These are phyloP conservation scores for Lordiphosa clarofinis DNA, from an alignment of 1,140 invertebrate genomes.

Conservation along the genomic window DNA sequence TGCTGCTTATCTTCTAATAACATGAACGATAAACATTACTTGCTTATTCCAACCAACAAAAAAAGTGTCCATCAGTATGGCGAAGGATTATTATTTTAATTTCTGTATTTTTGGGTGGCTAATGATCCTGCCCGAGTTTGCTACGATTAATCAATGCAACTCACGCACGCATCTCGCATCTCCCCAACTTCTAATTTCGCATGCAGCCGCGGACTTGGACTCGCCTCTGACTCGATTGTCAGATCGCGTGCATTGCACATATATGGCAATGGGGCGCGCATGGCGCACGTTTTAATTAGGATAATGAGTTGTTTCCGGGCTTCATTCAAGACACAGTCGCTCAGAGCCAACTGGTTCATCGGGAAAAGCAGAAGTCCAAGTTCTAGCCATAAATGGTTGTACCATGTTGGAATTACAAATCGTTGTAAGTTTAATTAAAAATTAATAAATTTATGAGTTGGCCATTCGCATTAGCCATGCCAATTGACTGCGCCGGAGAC, in stretches of 20 bases:
- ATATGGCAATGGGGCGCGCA: conserved; percentile 71
- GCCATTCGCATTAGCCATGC: conserved; percentile 73
- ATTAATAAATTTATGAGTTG: conserved; percentile 77
- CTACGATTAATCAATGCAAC: too few species aligned
- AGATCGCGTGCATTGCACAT: conserved; percentile 76
- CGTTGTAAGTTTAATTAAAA: conserved; percentile 76
- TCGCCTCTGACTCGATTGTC: conserved; percentile 59
- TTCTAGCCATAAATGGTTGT: conserved; percentile 55
- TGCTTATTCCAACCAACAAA: too few species aligned
- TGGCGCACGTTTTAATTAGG: conserved; percentile 79
- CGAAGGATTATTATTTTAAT: too few species aligned
- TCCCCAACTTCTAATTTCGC: conserved; percentile 67
- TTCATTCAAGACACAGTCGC: conserved; percentile 27
- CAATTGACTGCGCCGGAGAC: conserved; percentile 62
- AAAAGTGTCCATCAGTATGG: too few species aligned
- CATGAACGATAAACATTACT: too few species aligned
- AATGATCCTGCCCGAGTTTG: too few species aligned
- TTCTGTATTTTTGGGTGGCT: too few species aligned
- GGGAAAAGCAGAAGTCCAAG: conserved; percentile 16
- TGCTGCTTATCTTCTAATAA: too few species aligned
- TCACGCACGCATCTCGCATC: conserved; percentile 32
- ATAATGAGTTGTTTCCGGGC: conserved; percentile 79
- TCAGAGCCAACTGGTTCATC: conserved; percentile 18
- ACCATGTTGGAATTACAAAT: conserved; percentile 71
- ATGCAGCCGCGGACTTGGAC: conserved; percentile 52